phyloP scores from a whole-genome alignment of 2,797 vertebrate genomes.

The Ctenopoma kingsleyae region DNA sequence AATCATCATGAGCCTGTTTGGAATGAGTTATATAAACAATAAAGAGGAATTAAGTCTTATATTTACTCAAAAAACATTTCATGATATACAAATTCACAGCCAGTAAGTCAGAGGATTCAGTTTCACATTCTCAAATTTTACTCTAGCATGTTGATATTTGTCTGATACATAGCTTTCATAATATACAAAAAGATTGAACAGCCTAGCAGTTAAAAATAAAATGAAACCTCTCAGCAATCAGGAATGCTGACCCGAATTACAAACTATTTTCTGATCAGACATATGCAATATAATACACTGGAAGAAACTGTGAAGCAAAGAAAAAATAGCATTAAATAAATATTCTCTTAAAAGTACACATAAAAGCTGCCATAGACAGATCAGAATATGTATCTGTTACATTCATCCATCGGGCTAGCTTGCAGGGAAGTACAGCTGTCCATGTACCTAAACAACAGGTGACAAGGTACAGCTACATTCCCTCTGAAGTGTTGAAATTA shows the following conservation, averaged over 20 bases:
- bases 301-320: constrained; percentile 75
- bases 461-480: constrained; percentile 51
- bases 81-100: constrained; percentile 86
- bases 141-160: constrained; percentile 75
- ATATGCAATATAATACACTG: constrained; percentile 80
- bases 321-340: constrained; percentile 75
- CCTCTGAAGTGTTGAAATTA: constrained; percentile 45
- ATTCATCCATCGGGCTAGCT: constrained; percentile 85
- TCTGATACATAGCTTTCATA: constrained; percentile 75
- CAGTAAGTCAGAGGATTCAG: constrained; percentile 82
- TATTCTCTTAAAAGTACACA: constrained; percentile 74
- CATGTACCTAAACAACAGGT: constrained; percentile 67
- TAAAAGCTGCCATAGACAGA: constrained; percentile 85
- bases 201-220: constrained; percentile 80
- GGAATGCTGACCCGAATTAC: constrained; percentile 71
- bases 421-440: constrained; percentile 66
- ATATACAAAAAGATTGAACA: constrained; percentile 84
- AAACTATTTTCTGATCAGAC: constrained; percentile 74
- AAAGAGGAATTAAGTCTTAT: constrained; percentile 62
- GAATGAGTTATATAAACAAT: constrained; percentile 68
- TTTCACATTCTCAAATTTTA: constrained; percentile 82
- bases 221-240: constrained; percentile 75
- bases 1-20: constrained; percentile 72
- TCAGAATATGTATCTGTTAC: constrained; percentile 84
- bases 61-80: constrained; percentile 68